Base-by-base conservation (phyloP, 2,113 vertebrate genomes). In the Eurystomus gularis region DNA sequence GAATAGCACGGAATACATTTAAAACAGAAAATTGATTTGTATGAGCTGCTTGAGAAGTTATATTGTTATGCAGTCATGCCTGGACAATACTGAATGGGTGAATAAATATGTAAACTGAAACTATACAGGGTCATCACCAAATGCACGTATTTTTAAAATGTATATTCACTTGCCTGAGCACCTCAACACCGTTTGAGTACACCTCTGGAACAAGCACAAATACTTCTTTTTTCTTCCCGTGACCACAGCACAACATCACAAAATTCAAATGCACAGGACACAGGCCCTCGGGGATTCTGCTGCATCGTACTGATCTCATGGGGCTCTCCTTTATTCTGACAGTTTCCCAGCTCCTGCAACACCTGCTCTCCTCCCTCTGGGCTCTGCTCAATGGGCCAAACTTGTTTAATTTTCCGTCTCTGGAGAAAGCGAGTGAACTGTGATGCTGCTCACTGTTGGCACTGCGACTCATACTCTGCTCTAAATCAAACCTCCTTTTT, bases 21-120 rank as follows among this genome's bases (percentile, higher is more conserved):
- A 60, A 75, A 94, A 83, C 11, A 84, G 55, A 62, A 94, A 92
- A 94, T 26, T 68, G 61, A 94, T 92, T 91, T 82, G 6, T 82
- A 60, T 1, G 26, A 82, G 58, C 77, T 72, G 65, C 91, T 82
- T 65, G 84, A 96, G 81, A 78, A 89, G 46, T 54, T 87, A 16
- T 39, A 31, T 33, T 93, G 57, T 68, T 93, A 82, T 37, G 33
- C 18, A 19, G 81, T 75, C 84, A 58, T 49, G 78, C 84, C 84
- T 48, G 66, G 84, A 37, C 84, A 82, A 52, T 39, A 57, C 52
- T 25, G 61, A 89, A 71, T 28, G 70, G 69, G 39, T 48, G 29
- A 52, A 42, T 89, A 91, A 95, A 75, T 72, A 69, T 1, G 26
- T 33, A 72, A 84, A 91, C 78, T 69, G 65, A 64, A 86, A 84